These are phyloP conservation scores for Coenobita brevimanus DNA, from an alignment of 1,140 invertebrate species.

Conservation along the genomic window DNA sequence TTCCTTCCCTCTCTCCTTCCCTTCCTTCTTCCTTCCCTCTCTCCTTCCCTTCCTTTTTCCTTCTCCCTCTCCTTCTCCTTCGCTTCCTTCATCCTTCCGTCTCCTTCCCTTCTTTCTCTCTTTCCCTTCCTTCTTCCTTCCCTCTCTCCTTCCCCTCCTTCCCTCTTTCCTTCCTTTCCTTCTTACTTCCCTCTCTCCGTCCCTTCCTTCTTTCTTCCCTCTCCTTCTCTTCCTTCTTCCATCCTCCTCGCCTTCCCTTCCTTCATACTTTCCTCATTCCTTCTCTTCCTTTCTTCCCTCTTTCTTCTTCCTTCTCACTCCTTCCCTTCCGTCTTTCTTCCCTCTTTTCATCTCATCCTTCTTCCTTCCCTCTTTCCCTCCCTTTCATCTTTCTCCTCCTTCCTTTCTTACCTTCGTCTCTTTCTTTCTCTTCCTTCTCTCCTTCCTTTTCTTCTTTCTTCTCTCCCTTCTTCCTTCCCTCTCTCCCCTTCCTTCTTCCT, in stretches of 20 bases:
- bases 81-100: not conserved
- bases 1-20: not conserved
- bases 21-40: not conserved
- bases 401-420: not conserved
- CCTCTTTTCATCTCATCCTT: no score
- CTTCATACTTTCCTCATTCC: slow-evolving; percentile 5
- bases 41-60: not conserved
- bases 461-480: not conserved
- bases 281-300: slow-evolving; percentile 17
- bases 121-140: not conserved
- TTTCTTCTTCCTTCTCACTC: not conserved
- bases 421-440: slow-evolving; percentile 28
- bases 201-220: not conserved
- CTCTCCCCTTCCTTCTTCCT: not conserved
- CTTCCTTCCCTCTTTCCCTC: not conserved
- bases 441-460: not conserved
- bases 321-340: not conserved
- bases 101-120: not conserved
- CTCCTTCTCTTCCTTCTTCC: not conserved
- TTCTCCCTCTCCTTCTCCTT: not conserved
- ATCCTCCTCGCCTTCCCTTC: not conserved
- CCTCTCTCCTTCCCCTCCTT: not conserved
- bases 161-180: not conserved
- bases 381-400: slow-evolving; percentile 19
- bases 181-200: not conserved